phyloP scores from a whole-genome alignment of 2,888 invertebrate genomes.

The Oscheius sp. region DNA sequence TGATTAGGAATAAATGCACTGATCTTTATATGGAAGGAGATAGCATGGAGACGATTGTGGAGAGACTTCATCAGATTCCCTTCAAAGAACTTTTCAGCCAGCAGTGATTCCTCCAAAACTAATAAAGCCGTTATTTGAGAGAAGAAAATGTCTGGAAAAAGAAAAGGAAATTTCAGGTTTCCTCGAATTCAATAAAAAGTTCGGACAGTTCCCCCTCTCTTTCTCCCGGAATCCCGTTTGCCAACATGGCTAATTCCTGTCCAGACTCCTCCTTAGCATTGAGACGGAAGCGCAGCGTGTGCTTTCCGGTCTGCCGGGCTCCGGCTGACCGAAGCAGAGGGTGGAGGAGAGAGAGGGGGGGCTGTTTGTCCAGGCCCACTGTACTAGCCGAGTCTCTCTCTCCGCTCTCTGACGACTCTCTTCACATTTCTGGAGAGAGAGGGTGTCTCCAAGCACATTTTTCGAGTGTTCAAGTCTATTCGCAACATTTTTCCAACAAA shows the following conservation, averaged over 20 bases:
- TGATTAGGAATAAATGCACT: neutral
- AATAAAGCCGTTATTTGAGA: neutral
- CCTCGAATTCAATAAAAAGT: too few species aligned
- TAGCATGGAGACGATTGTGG: neutral
- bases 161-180: too few species aligned
- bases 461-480: neutral
- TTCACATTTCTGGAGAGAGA: conserved; percentile 15
- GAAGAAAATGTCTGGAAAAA: too few species aligned
- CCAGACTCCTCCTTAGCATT: conserved; percentile 3
- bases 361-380: conserved; percentile 25
- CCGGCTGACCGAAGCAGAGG: neutral
- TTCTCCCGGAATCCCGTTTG: neutral
- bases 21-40: neutral
- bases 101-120: neutral
- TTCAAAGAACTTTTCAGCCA: conserved; percentile 1
- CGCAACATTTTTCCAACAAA: too few species aligned
- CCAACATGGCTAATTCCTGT: conserved; percentile 6
- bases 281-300: conserved; percentile 9
- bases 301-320: conserved; percentile 22
- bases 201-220: neutral
- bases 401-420: neutral
- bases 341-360: neutral
- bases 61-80: neutral
- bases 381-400: conserved; percentile 26
- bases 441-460: neutral